phyloP scores from a whole-genome alignment of 2,113 vertebrate species.

The Tupaia chinensis region DNA sequence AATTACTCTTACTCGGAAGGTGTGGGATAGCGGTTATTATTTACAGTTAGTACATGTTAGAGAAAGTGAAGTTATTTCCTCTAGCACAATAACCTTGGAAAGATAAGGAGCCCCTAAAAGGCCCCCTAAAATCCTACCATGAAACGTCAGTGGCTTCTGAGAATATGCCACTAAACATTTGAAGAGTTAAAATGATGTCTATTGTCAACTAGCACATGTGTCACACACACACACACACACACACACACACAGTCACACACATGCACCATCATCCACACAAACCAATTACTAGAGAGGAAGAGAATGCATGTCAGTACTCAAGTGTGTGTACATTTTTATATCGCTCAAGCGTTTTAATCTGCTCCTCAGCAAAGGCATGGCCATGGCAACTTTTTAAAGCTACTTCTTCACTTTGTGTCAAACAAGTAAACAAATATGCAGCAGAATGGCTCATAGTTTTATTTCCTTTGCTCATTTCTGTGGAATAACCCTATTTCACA shows the following conservation, averaged over 20 bases:
- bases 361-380: neutral
- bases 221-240: neutral
- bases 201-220: neutral
- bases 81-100: neutral
- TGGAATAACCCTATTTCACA: neutral
- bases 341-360: neutral
- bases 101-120: neutral
- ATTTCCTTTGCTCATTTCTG: neutral
- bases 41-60: neutral
- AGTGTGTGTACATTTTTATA: neutral
- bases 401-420: neutral
- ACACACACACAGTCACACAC: neutral
- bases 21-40: neutral
- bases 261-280: neutral
- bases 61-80: neutral
- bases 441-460: neutral
- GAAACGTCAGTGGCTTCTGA: neutral
- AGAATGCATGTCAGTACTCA: neutral
- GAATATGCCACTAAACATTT: neutral
- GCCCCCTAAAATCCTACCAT: neutral
- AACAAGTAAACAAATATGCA: constrained; percentile 32
- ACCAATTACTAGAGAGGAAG: neutral
- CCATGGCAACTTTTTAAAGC: constrained; percentile 33
- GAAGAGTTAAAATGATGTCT: neutral
- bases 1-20: constrained; percentile 29